phyloP scores from a whole-genome alignment of 2,797 vertebrate species.

The Ctenopoma kingsleyae region DNA sequence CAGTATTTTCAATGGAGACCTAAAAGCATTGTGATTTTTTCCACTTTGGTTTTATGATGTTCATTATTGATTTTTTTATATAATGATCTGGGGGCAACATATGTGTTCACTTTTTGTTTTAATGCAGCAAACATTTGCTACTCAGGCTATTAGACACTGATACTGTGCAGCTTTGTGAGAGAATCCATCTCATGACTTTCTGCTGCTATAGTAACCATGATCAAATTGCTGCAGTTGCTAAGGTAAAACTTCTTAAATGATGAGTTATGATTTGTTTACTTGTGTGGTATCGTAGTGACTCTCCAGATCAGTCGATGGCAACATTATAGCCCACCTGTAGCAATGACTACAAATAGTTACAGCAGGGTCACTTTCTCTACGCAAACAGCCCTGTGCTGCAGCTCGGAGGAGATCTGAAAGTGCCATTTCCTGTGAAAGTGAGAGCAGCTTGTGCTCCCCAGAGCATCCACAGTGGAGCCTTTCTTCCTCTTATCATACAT shows the following conservation, averaged over 20 bases:
- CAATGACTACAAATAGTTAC: constrained; percentile 45
- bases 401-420: constrained; percentile 66
- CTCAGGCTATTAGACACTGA: constrained; percentile 30
- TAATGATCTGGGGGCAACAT: constrained; percentile 38
- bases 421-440: constrained; percentile 76
- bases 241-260: constrained; percentile 42
- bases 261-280: constrained; percentile 34
- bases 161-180: constrained; percentile 19
- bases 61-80: constrained; percentile 30
- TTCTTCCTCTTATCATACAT: constrained; percentile 75
- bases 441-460: constrained; percentile 67
- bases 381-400: constrained; percentile 43
- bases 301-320: constrained; percentile 29
- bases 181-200: constrained; percentile 36
- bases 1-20: constrained; percentile 29
- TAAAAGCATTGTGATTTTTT: constrained; percentile 45
- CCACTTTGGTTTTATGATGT: constrained; percentile 39
- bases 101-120: constrained; percentile 37
- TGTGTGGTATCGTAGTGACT: constrained; percentile 33
- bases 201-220: constrained; percentile 63
- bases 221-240: constrained; percentile 45
- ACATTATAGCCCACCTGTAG: constrained; percentile 42
- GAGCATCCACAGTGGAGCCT: constrained; percentile 58
- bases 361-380: constrained; percentile 67
- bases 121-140: constrained; percentile 32